phyloP scores from a whole-genome alignment of 2,888 invertebrate species.

The Caenorhabditis sp. region DNA sequence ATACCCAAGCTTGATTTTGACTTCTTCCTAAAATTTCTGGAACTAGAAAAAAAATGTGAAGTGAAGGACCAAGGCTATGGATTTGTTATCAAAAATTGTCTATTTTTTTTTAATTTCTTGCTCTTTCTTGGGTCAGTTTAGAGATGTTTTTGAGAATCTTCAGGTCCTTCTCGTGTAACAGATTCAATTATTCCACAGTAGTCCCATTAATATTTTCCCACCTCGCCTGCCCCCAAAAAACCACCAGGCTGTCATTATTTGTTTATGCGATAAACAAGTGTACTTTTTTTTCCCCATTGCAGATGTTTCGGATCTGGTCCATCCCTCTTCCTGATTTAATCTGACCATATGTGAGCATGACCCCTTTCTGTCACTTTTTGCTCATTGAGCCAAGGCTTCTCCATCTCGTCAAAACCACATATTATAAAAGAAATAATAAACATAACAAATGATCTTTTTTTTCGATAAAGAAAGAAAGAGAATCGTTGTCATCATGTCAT shows the following conservation, averaged over 20 bases:
- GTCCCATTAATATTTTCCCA: no score
- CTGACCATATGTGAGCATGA: neutral
- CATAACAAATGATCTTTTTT: neutral
- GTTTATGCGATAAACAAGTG: neutral
- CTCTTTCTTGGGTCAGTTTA: no score
- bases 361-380: neutral
- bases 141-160: no score
- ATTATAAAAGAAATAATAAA: neutral
- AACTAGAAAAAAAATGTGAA: no score
- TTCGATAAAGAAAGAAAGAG: neutral
- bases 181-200: no score
- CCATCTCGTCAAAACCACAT: neutral
- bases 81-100: no score
- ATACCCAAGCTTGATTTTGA: no score
- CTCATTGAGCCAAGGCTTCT: neutral
- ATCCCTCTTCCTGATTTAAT: neutral
- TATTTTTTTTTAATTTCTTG: no score
- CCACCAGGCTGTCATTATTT: neutral
- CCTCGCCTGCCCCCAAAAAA: neutral
- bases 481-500: conserved; percentile 34
- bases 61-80: no score
- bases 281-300: neutral
- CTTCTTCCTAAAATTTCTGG: no score
- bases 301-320: neutral
- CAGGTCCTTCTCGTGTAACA: no score